Evolutionary conservation across 1,140 invertebrate species (phyloP).

Genomic region (Bombus haemorrhoidalis): DNA sequence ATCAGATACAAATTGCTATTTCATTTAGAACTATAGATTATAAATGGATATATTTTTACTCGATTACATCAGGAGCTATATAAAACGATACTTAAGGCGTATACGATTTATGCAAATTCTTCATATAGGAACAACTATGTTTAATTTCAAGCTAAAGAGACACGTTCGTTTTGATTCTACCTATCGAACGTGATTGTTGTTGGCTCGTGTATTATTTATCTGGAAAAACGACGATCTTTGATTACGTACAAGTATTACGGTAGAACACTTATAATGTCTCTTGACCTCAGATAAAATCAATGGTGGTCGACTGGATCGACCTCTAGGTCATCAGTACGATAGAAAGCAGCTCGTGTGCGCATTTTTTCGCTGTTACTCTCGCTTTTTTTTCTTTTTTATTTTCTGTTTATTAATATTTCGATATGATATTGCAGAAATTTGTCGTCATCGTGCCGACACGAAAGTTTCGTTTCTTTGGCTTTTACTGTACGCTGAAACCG

Average conservation of each 20-base stretch:
- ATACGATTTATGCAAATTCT: too few relatives aligned
- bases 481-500: neutral
- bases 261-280: constrained; percentile 10
- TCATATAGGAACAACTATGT: too few relatives aligned
- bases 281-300: constrained; percentile 66
- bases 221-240: constrained; percentile 19
- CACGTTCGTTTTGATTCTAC: neutral
- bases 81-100: too few relatives aligned
- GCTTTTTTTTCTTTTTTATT: neutral
- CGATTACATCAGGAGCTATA: too few relatives aligned
- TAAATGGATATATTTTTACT: too few relatives aligned
- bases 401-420: neutral
- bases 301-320: constrained; percentile 30
- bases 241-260: neutral
- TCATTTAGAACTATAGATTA: too few relatives aligned
- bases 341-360: constrained; percentile 51
- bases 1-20: neutral
- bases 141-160: neutral
- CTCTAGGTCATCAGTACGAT: constrained; percentile 56
- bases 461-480: neutral
- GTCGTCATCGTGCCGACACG: neutral
- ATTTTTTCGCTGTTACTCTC: constrained; percentile 21
- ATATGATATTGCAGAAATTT: neutral
- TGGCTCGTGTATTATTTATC: constrained; percentile 12
- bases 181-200: neutral